Evolutionary conservation across 2,113 vertebrate genomes (phyloP).

Genomic region (Ceuthmochares aereus): DNA sequence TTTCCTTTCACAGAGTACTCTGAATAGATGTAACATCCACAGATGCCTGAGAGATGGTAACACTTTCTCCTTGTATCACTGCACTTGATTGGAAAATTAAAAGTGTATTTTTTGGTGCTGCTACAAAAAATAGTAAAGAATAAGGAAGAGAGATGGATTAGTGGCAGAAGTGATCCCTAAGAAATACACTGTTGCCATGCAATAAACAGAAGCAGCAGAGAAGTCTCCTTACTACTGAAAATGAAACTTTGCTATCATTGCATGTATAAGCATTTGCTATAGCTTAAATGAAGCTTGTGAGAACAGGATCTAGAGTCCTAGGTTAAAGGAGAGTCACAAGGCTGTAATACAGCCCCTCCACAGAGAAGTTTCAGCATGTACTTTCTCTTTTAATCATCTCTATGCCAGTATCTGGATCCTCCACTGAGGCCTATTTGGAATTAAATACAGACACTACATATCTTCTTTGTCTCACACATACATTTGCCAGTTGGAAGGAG

Average conservation of each 20-base stretch:
- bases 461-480: neutral
- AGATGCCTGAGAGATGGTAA: slow-evolving; percentile 62
- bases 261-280: neutral
- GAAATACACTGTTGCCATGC: neutral
- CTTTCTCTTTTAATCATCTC: neutral
- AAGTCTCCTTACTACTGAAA: neutral
- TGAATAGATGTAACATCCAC: slow-evolving; percentile 44
- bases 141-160: neutral
- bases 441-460: neutral
- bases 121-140: slow-evolving; percentile 59
- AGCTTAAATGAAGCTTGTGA: neutral
- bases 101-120: slow-evolving; percentile 69
- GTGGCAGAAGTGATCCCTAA: neutral
- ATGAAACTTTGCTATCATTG: neutral
- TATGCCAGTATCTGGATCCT: neutral
- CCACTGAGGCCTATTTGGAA: neutral
- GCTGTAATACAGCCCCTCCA: neutral
- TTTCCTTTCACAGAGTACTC: slow-evolving; percentile 70
- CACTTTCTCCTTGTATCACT: slow-evolving; percentile 63
- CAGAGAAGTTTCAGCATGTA: neutral
- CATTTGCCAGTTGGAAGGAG: neutral
- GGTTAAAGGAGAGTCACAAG: neutral
- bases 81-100: slow-evolving; percentile 66
- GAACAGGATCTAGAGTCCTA: neutral
- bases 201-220: neutral